Evolutionary conservation across 2,888 invertebrate species (phyloP).

Genomic region (Drosophila percnosoma): DNA sequence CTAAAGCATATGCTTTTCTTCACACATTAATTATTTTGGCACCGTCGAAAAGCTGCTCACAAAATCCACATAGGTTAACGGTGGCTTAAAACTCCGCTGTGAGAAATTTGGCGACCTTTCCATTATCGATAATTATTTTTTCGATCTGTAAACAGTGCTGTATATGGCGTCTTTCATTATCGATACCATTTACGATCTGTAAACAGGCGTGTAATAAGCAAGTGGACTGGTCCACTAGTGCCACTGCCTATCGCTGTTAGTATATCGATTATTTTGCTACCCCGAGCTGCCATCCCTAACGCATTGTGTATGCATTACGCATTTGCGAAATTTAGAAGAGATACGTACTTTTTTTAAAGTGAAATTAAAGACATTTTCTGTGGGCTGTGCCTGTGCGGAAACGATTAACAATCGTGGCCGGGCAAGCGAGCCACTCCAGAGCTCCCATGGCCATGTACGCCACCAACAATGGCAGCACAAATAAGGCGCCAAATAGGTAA

Average conservation of each 20-base stretch:
- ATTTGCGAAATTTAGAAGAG: conserved; percentile 62
- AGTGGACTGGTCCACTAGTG: conserved; percentile 15
- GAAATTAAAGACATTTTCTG: conserved; percentile 36
- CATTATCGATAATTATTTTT: neutral
- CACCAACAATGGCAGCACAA: conserved; percentile 71
- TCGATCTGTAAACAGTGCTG: neutral
- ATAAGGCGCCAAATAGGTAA: conserved; percentile 78
- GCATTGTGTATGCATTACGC: conserved; percentile 72
- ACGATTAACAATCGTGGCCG: conserved; percentile 32
- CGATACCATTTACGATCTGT: neutral
- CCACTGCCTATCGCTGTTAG: conserved; percentile 12
- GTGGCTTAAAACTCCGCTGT: neutral
- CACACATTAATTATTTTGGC: neutral
- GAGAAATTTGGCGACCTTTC: neutral
- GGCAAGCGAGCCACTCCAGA: conserved; percentile 21
- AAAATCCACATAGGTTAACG: neutral
- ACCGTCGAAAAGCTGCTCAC: neutral
- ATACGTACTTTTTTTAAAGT: conserved; percentile 29
- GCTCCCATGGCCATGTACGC: conserved; percentile 71
- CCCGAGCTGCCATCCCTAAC: conserved; percentile 45
- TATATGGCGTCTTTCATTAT: neutral
- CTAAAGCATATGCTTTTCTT: neutral
- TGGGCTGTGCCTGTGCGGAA: conserved; percentile 21
- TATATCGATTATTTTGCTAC: conserved; percentile 45
- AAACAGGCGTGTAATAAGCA: neutral